Evolutionary conservation across 1,140 invertebrate genomes (phyloP).

Genomic region (Leptonema lineaticorne): DNA sequence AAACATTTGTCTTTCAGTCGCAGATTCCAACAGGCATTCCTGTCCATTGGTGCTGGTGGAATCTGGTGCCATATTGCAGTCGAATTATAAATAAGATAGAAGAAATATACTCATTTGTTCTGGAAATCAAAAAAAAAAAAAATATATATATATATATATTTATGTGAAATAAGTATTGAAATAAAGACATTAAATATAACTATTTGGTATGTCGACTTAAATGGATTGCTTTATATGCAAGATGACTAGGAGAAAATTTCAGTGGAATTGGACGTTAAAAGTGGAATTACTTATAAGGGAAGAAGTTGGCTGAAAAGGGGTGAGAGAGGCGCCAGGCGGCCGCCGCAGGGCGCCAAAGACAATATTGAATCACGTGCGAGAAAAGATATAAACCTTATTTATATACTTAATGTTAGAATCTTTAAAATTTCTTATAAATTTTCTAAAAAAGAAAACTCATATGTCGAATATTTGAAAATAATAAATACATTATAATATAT

Average conservation of each 20-base stretch:
- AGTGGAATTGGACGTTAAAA: not conserved
- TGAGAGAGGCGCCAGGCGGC: not conserved
- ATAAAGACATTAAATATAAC: too few species aligned
- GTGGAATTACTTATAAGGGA: not conserved
- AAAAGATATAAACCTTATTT: too few species aligned
- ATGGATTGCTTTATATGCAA: too few species aligned
- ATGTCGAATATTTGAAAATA: too few species aligned
- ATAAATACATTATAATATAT: too few species aligned
- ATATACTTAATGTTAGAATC: not conserved
- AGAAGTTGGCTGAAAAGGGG: not conserved
- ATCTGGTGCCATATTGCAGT: slow-evolving; percentile 22
- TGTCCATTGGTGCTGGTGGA: not conserved
- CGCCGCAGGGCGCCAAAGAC: slow-evolving; percentile 5
- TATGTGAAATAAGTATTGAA: not conserved
- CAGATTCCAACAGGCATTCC: not conserved
- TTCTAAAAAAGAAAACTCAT: too few species aligned
- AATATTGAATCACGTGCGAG: slow-evolving; percentile 8
- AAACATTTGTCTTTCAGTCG: not conserved
- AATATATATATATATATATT: not conserved
- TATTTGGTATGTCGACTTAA: not conserved
- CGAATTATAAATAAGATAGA: not conserved
- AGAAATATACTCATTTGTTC: not conserved
- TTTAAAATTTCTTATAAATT: too few species aligned
- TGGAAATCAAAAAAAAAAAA: not conserved
- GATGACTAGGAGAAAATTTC: not conserved